Conservation (phyloP, 2,888 invertebrate species). For the Oligia latruncula region DNA sequence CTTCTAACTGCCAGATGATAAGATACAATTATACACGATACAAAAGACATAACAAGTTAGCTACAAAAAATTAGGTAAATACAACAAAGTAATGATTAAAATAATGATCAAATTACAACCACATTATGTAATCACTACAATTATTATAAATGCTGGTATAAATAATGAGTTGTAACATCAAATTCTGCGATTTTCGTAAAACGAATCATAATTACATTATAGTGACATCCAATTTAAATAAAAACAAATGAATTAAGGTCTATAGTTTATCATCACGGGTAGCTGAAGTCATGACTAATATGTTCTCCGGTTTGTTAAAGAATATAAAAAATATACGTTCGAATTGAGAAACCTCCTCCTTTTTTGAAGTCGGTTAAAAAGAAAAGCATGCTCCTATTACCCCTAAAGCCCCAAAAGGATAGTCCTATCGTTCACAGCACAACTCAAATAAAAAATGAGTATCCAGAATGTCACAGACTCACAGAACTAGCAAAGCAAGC, state of each 20-base stretch:
- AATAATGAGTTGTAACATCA: not conserved
- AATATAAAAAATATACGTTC: too few species aligned
- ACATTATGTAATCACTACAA: conserved; percentile 12
- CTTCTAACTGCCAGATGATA: too few species aligned
- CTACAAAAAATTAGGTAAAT: not conserved
- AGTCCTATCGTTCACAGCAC: not conserved
- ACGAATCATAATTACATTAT: conserved; percentile 14
- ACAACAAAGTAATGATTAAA: conserved; percentile 14
- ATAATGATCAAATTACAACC: not conserved
- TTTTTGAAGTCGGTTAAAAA: too few species aligned
- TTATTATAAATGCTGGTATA: conserved; percentile 5
- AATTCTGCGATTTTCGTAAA: conserved; percentile 15
- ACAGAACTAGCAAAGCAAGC: too few species aligned
- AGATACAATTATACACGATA: not conserved
- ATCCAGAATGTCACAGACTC: too few species aligned
- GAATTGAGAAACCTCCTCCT: too few species aligned
- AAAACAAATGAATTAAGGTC: not conserved
- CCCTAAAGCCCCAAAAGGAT: not conserved
- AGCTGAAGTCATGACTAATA: not conserved
- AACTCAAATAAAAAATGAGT: not conserved
- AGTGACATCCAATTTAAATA: conserved; percentile 11
- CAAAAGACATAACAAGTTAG: not conserved
- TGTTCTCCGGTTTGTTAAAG: not conserved
- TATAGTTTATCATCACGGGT: conserved; percentile 29
- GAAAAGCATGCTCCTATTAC: too few species aligned